Percentiles rank a stretch among this genome's conserved stretches.
Conservation (phyloP, 2,888 invertebrate genomes). For the Parasteatoda lunata region DNA sequence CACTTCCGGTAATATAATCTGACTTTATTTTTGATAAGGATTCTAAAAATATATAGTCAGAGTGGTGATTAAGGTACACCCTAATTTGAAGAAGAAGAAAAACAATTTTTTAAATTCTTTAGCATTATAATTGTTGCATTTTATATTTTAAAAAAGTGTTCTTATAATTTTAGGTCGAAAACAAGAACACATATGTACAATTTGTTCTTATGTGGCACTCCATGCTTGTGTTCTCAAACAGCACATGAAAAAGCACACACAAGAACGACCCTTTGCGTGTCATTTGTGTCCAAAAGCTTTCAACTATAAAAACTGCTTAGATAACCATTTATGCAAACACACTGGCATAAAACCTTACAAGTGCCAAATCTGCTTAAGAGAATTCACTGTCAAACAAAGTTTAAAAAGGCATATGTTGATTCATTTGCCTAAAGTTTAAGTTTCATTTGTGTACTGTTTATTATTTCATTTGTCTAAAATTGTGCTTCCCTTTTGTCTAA, state of each 20-base stretch:
- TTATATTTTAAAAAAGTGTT: too few relatives aligned
- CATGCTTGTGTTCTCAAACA: not conserved
- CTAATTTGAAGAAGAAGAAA: too few relatives aligned
- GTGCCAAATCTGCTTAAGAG: not conserved
- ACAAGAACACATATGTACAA: not conserved
- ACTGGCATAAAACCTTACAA: slow-evolving; percentile 7
- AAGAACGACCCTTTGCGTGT: slow-evolving; percentile 3
- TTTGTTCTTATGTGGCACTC: not conserved
- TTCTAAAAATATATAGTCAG: too few relatives aligned
- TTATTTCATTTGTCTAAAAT: too few relatives aligned
- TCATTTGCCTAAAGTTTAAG: not conserved
- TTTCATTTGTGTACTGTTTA: too few relatives aligned
- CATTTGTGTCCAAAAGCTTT: not conserved
- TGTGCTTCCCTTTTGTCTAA: too few relatives aligned
- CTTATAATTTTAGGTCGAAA: too few relatives aligned
- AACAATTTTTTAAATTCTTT: too few relatives aligned
- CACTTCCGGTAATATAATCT: too few relatives aligned
- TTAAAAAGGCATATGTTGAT: slow-evolving; percentile 23
- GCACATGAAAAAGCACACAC: slow-evolving; percentile 1
- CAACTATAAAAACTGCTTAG: not conserved
- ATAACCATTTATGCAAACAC: not conserved
- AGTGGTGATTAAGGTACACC: too few relatives aligned
- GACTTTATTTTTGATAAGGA: too few relatives aligned
- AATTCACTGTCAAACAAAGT: not conserved
- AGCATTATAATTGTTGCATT: too few relatives aligned